Percentiles rank a stretch among this genome's conserved stretches.
phyloP scores from a whole-genome alignment of 2,113 vertebrate species.

The Callipepla californica region DNA sequence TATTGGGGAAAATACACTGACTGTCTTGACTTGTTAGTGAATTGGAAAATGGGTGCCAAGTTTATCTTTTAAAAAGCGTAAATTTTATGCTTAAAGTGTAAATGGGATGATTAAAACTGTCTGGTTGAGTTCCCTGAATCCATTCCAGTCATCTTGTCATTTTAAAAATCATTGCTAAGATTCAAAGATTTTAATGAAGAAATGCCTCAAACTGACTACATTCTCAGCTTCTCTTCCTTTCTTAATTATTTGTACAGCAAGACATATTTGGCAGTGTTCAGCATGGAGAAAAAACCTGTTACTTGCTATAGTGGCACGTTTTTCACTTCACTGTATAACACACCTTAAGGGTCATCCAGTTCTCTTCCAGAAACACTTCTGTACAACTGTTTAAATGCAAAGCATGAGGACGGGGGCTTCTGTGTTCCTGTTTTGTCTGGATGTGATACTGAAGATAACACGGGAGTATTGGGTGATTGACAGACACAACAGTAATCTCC shows the following conservation, averaged over 20 bases:
- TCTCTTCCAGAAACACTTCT: neutral
- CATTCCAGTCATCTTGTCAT: constrained; percentile 36
- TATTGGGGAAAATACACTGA: neutral
- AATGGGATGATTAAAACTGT: constrained; percentile 24
- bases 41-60: constrained; percentile 42
- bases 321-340: neutral
- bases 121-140: constrained; percentile 39
- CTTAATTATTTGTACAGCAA: constrained; percentile 7
- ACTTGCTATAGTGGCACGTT: neutral
- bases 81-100: constrained; percentile 26
- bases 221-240: constrained; percentile 33
- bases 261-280: constrained; percentile 22
- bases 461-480: neutral
- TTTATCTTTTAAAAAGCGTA: constrained; percentile 28
- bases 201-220: constrained; percentile 1
- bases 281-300: neutral
- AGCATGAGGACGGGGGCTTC: neutral
- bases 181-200: constrained; percentile 33
- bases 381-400: neutral
- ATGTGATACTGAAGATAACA: neutral
- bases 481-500: neutral
- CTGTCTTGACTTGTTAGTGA: constrained; percentile 24
- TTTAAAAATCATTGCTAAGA: constrained; percentile 27
- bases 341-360: neutral
- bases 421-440: neutral